Percentiles rank a stretch among this genome's conserved stretches.
Conservation (phyloP, 2,113 vertebrate species). For the Pterocles gutturalis region DNA sequence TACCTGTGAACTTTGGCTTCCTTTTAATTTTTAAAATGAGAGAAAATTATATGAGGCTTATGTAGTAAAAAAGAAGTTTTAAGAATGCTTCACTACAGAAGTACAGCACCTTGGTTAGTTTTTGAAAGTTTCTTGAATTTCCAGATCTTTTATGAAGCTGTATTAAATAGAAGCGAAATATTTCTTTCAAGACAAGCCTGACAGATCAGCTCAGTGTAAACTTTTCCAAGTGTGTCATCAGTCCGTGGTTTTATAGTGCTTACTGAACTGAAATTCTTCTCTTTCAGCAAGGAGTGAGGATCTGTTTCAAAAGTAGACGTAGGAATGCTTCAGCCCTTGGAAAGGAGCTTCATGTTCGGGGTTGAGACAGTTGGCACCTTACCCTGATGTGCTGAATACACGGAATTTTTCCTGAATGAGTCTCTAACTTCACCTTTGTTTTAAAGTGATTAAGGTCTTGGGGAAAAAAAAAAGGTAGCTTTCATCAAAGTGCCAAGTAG, state of each 20-base stretch:
- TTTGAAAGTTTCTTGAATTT: neutral
- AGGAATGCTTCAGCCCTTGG: neutral
- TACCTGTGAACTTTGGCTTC: neutral
- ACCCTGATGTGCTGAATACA: neutral
- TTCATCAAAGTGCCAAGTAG: slow-evolving; percentile 42
- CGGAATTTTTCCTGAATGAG: slow-evolving; percentile 25
- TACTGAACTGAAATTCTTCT: neutral
- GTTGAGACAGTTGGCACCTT: neutral
- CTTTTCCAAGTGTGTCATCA: neutral
- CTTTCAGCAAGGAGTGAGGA: neutral
- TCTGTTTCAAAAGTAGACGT: neutral
- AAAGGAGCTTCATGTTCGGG: neutral
- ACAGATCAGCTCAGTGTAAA: neutral
- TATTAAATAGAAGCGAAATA: neutral
- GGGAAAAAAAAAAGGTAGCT: neutral
- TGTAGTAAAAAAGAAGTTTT: neutral
- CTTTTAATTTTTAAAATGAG: neutral
- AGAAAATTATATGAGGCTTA: neutral
- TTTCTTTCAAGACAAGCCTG: neutral
- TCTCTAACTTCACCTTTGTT: slow-evolving; percentile 40
- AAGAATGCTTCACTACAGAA: neutral
- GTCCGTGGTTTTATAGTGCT: neutral
- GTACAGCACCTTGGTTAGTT: neutral
- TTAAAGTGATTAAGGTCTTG: slow-evolving; percentile 37
- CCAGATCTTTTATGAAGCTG: neutral